Evolutionary conservation across 2,113 vertebrate species (phyloP).

Genomic region (Rutilus rutilus): DNA sequence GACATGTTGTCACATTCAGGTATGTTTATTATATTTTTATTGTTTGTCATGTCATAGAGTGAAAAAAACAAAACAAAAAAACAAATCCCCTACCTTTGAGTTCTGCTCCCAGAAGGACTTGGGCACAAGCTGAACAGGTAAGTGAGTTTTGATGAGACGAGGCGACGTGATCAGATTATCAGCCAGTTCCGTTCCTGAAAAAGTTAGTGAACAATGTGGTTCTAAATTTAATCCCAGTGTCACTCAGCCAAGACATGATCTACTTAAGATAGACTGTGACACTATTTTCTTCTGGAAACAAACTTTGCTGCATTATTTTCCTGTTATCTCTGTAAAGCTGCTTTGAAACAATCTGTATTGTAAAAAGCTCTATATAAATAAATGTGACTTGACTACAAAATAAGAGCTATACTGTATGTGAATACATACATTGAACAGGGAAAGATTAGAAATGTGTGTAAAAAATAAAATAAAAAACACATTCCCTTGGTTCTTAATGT

Average conservation of each 20-base stretch:
- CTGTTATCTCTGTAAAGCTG: too few relatives aligned
- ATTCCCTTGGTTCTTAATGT: too few relatives aligned
- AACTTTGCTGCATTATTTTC: too few relatives aligned
- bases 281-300: too few relatives aligned
- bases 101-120: conserved; percentile 76
- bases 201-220: neutral
- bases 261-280: neutral
- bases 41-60: neutral
- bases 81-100: conserved; percentile 72
- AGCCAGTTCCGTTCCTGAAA: conserved; percentile 63
- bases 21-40: too few relatives aligned
- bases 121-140: conserved; percentile 78
- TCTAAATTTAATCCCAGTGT: neutral
- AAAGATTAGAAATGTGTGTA: neutral
- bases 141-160: conserved; percentile 82
- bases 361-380: too few relatives aligned
- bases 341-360: too few relatives aligned
- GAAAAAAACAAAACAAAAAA: neutral
- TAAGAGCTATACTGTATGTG: neutral
- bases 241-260: neutral
- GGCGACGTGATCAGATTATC: conserved; percentile 70
- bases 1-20: neutral
- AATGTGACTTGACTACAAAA: neutral
- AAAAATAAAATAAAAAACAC: too few relatives aligned
- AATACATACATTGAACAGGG: neutral